Evolutionary conservation across 2,888 invertebrate genomes (phyloP).

Genomic region (Baccha elongata): DNA sequence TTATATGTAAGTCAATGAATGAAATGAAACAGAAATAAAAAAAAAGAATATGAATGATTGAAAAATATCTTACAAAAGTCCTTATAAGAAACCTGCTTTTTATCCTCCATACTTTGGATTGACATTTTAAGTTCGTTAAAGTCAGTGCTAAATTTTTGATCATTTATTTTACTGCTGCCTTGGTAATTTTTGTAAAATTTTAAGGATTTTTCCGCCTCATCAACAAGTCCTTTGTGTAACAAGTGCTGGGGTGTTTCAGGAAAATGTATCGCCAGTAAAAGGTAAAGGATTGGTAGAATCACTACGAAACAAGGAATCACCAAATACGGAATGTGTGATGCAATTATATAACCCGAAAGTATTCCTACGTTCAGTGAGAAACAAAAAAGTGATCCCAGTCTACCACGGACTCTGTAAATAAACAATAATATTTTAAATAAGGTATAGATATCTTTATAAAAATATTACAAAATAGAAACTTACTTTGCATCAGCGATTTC

Average conservation of each 20-base stretch:
- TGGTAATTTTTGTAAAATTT: constrained; percentile 78
- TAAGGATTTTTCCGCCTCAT: constrained; percentile 77
- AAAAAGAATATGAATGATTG: no score
- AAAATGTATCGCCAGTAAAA: constrained; percentile 75
- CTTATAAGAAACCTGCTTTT: constrained; percentile 65
- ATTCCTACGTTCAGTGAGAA: constrained; percentile 79
- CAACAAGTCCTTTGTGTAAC: constrained; percentile 72
- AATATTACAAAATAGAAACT: constrained; percentile 54
- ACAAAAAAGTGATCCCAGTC: constrained; percentile 78
- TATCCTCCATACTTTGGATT: constrained; percentile 69
- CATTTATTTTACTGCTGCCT: constrained; percentile 74
- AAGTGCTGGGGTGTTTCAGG: constrained; percentile 80
- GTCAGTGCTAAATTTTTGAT: constrained; percentile 71
- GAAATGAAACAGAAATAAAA: no score
- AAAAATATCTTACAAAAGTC: constrained; percentile 77
- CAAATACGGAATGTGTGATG: constrained; percentile 78
- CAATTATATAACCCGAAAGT: constrained; percentile 78
- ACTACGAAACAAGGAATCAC: constrained; percentile 78
- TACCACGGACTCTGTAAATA: constrained; percentile 78
- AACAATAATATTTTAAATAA: neutral
- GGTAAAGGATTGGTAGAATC: constrained; percentile 77
- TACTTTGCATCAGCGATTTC: constrained; percentile 81
- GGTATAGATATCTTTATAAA: neutral
- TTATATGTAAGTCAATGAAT: no score
- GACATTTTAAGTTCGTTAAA: constrained; percentile 76